Conservation (phyloP, 2,113 vertebrate species). For the Eublepharis macularius region DNA sequence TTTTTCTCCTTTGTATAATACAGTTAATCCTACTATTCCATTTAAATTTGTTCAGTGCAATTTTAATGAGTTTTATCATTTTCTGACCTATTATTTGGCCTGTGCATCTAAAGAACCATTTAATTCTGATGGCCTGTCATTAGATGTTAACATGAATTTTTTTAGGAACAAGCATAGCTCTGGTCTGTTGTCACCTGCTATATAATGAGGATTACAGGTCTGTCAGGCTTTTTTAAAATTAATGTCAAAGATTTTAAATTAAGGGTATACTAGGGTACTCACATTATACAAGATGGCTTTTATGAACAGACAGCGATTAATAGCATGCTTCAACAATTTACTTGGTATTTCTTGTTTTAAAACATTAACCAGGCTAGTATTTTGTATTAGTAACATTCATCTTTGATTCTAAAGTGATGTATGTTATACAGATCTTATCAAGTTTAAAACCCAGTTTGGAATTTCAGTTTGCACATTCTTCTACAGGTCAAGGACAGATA, state of each 20-base stretch:
- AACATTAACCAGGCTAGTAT: constrained; percentile 22
- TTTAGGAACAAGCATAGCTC: not conserved
- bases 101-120: constrained; percentile 14
- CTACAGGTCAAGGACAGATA: constrained; percentile 23
- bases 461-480: constrained; percentile 26
- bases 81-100: constrained; percentile 17
- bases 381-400: constrained; percentile 30
- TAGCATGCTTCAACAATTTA: constrained; percentile 28
- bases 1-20: not conserved
- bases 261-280: not conserved
- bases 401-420: not conserved
- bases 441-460: constrained; percentile 11
- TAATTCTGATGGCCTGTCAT: constrained; percentile 12
- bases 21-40: not conserved
- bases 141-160: constrained; percentile 14
- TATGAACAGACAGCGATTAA: not conserved
- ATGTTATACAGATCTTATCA: constrained; percentile 1
- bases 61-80: not conserved
- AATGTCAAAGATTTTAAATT: constrained; percentile 24
- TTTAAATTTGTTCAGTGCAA: not conserved
- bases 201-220: constrained; percentile 8
- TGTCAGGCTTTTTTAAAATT: constrained; percentile 20
- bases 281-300: not conserved
- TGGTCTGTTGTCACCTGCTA: not conserved
- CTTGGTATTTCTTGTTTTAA: constrained; percentile 27